These are phyloP conservation scores for Trissoscelio sp. DNA, from an alignment of 2,888 invertebrate species.

Conservation along the genomic window DNA sequence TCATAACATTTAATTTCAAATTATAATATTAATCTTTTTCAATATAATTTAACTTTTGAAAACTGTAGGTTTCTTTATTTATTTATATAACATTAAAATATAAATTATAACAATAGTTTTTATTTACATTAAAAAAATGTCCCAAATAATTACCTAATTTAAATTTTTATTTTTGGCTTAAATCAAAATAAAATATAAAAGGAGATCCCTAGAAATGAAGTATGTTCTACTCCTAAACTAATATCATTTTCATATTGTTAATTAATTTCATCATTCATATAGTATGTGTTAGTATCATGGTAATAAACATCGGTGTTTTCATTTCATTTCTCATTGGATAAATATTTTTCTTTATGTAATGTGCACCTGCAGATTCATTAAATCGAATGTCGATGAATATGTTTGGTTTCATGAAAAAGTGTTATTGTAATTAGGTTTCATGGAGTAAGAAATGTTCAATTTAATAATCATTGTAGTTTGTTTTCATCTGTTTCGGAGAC, in stretches of 20 bases:
- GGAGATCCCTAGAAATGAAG: no score
- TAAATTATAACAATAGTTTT: no score
- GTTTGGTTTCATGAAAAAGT: slow-evolving; percentile 9
- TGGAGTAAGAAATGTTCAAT: slow-evolving; percentile 15
- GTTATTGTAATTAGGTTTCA: slow-evolving; percentile 28
- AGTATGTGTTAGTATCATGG: neutral
- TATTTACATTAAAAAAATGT: no score
- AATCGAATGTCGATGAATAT: slow-evolving; percentile 16
- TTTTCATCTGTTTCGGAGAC: neutral
- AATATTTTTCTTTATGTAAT: slow-evolving; percentile 28
- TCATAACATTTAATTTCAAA: no score
- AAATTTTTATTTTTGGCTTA: no score
- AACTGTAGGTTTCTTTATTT: no score
- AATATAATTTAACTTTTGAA: no score
- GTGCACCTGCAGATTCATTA: slow-evolving; percentile 18
- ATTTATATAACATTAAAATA: no score
- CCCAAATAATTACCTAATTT: no score
- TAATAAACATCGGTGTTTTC: slow-evolving; percentile 12
- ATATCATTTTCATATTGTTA: slow-evolving; percentile 15
- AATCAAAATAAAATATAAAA: no score
- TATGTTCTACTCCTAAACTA: no score
- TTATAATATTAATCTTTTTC: no score
- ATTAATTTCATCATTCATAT: neutral
- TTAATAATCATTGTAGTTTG: neutral
- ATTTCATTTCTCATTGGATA: slow-evolving; percentile 27